Base-by-base conservation (phyloP, 2,113 vertebrate species). In the Salminus brasiliensis region DNA sequence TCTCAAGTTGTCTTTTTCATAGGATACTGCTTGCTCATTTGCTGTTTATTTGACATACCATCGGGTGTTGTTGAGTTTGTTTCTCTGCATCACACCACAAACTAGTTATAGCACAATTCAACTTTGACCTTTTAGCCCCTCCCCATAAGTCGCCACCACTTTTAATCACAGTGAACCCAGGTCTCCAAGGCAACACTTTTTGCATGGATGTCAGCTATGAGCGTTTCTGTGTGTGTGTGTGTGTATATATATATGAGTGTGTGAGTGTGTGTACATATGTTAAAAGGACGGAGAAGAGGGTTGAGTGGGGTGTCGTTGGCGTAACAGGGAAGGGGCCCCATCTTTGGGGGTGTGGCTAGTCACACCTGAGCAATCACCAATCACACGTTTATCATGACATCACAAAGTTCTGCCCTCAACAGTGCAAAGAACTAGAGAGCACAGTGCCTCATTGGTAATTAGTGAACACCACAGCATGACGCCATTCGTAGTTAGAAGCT, bases 91-190 rank as follows among this genome's bases (percentile, higher is more conserved):
- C 27, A n/a, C 32, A 34, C 52, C 39, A 43, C 29, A 59, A 74
- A 62, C 39, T 23, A 47, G n/a, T 55, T 45, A 72, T 30, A 52
- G 63, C 81, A 74, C 68, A 36, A 23, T 60, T 49, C 18, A 70
- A 23, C 15, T 52, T 41, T 82, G 53, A 74, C 59, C 66, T 76
- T 79, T 78, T 29, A 66, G 60, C 53, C 59, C 67, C 66, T 18
- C 47, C 45, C 25, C 27, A 4, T 9, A 66, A 89, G 82, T 83
- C 75, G 67, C 82, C 83, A 41, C 86, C 84, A 53, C 57, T 85
- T 89, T 87, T 89, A 89, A 91, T 95, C 95, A 96, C 95, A 96
- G 95, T 96, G 95, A 95, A 95, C 94, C 92, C 90, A 91, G 94
- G 95, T 96, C 95, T 96, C 94, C 80, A 89, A 84, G 84, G 87